Evolutionary conservation across 1,140 invertebrate species (phyloP), one percentile per base, ranked within the genome.

Genomic region (Latrodectus geometricus): DNA sequence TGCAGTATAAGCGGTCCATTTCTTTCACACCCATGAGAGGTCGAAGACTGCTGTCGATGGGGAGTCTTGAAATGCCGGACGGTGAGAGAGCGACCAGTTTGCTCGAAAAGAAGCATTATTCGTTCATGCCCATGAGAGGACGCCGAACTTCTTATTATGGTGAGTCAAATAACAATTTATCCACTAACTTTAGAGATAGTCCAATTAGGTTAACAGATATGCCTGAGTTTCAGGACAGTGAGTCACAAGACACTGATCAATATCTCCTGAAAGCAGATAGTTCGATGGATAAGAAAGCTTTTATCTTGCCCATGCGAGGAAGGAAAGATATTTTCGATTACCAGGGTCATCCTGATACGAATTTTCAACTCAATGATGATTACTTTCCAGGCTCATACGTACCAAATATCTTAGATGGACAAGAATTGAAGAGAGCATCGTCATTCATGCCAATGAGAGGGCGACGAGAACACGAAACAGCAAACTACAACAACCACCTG

Each of bases 221-320:
- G 35, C 35, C 35, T 3, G 35, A 35, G 5, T 35, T 35, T 35
- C 35, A 35, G 35, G 35, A 35, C 35, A 35, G 35, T 35, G 35
- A 35, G 35, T 35, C 35, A 35, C 35, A 35, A 35, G 35, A 35
- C 35, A 35, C 35, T 35, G 35, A 35, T 35, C 2, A 35, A 35
- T 35, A 35, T 35, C 35, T 35, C 35, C 35, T 35, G 35, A 35
- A 35, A 35, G 35, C 35, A 35, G 35, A 35, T 35, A 1, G 35
- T 35, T 35, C 35, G 35, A 35, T 3, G 1, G 35, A 35, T 35
- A 35, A 35, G 5, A 35, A 35, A 35, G 35, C 35, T 35, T 35
- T 35, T 56, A 78, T 86, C 69, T 80, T 87, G 76, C 85, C 85
- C 23, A 87, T 87, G 85, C 14, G 85, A 21, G 85, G 85, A 4